These are phyloP conservation scores for Neolamprologus falcicula DNA, from an alignment of 2,113 vertebrate genomes.

Conservation along the genomic window DNA sequence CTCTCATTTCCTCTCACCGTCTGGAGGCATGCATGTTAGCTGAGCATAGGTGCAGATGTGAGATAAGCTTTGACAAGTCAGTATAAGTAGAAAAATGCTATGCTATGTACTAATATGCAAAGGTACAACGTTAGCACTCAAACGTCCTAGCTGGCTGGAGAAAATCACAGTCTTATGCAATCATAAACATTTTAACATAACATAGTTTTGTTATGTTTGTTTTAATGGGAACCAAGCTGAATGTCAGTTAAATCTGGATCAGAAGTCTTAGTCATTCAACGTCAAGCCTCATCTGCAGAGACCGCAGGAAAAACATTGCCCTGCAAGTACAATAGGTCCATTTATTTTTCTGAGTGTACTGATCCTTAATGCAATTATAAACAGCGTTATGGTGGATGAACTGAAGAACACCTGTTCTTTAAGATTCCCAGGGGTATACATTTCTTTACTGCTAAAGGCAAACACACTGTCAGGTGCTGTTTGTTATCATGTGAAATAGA, in stretches of 20 bases:
- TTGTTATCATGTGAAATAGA: constrained; percentile 7
- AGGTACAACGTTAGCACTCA: background rate
- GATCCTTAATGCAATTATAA: background rate
- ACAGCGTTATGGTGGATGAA: background rate
- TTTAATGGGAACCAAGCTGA: background rate
- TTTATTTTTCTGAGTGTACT: background rate
- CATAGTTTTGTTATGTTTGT: background rate
- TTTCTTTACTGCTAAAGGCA: background rate
- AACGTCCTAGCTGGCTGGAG: background rate
- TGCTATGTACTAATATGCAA: background rate
- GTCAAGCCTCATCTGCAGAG: background rate
- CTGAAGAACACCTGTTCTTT: constrained; percentile 13
- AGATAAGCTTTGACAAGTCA: background rate
- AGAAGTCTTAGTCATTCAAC: background rate
- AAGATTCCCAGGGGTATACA: background rate
- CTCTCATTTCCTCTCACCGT: background rate
- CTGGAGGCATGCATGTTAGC: background rate
- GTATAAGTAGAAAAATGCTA: background rate
- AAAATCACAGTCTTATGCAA: background rate
- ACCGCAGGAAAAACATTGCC: background rate
- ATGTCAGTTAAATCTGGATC: background rate
- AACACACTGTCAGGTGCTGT: constrained; percentile 8
- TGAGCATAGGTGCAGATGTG: background rate
- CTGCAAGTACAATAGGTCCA: background rate
- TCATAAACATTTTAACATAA: background rate